Evolutionary conservation across 2,113 vertebrate species (phyloP).

Genomic region (Ciconia boyciana): DNA sequence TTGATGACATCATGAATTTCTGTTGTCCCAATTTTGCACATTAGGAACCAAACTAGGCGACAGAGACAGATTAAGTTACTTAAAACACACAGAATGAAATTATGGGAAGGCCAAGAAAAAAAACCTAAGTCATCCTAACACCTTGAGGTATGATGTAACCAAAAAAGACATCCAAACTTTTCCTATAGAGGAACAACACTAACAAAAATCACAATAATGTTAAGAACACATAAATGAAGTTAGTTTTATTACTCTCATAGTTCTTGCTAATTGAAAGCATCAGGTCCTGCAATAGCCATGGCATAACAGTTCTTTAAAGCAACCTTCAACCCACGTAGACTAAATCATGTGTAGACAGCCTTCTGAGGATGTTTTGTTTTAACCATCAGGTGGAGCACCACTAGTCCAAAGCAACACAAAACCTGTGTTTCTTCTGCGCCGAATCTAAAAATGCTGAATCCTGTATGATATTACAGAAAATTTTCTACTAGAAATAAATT

Average conservation of each 20-base stretch:
- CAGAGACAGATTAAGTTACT: background rate
- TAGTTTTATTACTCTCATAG: background rate
- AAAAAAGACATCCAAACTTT: background rate
- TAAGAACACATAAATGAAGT: background rate
- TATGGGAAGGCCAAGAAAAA: background rate
- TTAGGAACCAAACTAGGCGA: background rate
- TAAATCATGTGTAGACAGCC: background rate
- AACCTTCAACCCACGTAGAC: background rate
- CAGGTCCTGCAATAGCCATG: background rate
- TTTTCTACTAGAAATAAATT: background rate
- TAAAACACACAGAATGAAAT: background rate
- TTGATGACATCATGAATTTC: background rate
- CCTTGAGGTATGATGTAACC: background rate
- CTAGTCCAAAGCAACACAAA: background rate
- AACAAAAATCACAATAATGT: background rate
- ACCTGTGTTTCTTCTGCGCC: background rate
- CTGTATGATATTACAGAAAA: background rate
- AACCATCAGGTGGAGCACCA: background rate
- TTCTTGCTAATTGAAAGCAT: background rate
- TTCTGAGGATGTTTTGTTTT: background rate
- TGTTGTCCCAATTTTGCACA: background rate
- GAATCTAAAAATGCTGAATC: background rate
- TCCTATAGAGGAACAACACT: background rate
- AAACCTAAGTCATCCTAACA: background rate
- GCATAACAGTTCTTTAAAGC: background rate